Evolutionary conservation across 2,888 invertebrate species (phyloP).

Genomic region (Epinotia bilunana): DNA sequence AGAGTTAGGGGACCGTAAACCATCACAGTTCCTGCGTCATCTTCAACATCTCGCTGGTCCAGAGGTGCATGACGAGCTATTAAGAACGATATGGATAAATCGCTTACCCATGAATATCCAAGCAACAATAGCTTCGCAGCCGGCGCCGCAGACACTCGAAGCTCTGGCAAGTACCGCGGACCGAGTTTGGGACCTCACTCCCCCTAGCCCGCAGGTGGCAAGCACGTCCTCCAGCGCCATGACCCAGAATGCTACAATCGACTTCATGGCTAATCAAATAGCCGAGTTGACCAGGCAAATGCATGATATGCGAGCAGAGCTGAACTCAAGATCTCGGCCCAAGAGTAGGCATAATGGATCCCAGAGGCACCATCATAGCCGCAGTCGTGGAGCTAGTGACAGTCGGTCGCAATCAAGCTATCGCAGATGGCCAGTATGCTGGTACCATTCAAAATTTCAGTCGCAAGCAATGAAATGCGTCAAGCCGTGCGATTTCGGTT

Average conservation of each 20-base stretch:
- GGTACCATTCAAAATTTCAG: slow-evolving; percentile 24
- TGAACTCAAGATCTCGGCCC: neutral
- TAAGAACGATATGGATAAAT: neutral
- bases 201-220: too few species aligned
- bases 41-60: too few species aligned
- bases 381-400: too few species aligned
- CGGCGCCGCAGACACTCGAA: neutral
- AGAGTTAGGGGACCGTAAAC: too few species aligned
- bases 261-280: too few species aligned
- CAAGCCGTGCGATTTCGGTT: slow-evolving; percentile 17
- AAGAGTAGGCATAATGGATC: neutral
- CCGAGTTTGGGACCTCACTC: too few species aligned
- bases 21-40: too few species aligned
- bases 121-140: neutral
- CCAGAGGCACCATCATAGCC: too few species aligned
- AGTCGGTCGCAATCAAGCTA: too few species aligned
- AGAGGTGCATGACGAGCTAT: too few species aligned
- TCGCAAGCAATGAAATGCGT: slow-evolving; percentile 7
- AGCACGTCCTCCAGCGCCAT: too few species aligned
- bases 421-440: slow-evolving; percentile 12
- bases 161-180: neutral
- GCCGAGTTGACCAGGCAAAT: neutral
- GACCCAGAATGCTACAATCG: too few species aligned
- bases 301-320: neutral
- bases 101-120: neutral